A percentile compares a stretch with the other conserved stretches of the same genome.
These are phyloP conservation scores for Arizona elegans DNA, from an alignment of 2,113 vertebrate genomes.

Conservation along the genomic window DNA sequence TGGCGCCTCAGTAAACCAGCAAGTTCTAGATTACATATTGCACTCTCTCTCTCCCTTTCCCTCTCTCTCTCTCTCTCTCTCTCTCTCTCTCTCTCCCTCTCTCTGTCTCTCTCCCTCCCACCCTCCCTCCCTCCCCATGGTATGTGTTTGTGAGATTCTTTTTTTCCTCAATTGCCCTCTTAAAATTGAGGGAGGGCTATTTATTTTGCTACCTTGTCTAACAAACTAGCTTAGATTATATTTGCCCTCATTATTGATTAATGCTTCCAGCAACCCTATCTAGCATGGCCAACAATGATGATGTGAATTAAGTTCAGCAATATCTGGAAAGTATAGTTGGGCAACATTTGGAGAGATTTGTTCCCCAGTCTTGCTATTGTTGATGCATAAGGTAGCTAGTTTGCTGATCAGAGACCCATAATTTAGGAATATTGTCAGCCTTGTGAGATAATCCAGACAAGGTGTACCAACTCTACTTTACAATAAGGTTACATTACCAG, in stretches of 20 bases:
- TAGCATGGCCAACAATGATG: neutral
- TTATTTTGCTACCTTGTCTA: neutral
- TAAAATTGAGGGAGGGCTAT: neutral
- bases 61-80: too few relatives aligned
- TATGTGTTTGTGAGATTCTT: neutral
- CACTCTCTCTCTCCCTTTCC: too few relatives aligned
- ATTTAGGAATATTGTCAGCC: neutral
- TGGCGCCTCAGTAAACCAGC: neutral
- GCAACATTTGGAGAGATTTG: neutral
- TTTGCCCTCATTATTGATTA: neutral
- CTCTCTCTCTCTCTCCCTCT: too few relatives aligned
- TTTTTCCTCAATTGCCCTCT: neutral
- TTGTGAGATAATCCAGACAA: neutral
- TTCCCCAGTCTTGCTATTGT: neutral
- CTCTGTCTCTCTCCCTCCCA: too few relatives aligned
- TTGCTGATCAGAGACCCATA: neutral
- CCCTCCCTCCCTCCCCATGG: too few relatives aligned
- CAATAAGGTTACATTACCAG: neutral
- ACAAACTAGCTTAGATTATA: neutral
- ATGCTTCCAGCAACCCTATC: neutral
- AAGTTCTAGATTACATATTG: neutral
- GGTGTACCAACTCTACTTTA: neutral
- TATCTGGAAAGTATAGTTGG: neutral
- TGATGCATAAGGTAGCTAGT: neutral
- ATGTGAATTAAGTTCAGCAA: neutral